A percentile compares a stretch with the other conserved stretches of the same genome.
phyloP scores from a whole-genome alignment of 2,888 invertebrate species.

The Cataglyphis altisquamis region DNA sequence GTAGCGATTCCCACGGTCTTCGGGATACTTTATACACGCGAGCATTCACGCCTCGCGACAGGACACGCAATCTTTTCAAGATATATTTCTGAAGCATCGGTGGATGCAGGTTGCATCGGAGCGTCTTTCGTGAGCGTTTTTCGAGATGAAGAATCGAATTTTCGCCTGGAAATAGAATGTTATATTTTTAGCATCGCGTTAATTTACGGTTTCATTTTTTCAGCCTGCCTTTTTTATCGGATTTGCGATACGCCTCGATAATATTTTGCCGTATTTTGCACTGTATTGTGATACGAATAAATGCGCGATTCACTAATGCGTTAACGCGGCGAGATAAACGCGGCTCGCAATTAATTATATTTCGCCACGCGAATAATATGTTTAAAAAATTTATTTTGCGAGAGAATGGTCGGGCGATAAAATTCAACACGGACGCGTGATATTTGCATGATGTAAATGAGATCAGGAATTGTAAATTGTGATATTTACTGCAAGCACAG shows the following conservation, averaged over 20 bases:
- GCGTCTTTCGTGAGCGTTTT: background rate
- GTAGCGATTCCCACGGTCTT: slow-evolving; percentile 70
- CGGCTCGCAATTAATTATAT: slow-evolving; percentile 31
- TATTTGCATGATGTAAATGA: slow-evolving; percentile 5
- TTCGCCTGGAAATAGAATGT: background rate
- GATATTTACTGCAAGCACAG: background rate
- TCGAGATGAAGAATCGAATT: background rate
- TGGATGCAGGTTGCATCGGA: slow-evolving; percentile 48
- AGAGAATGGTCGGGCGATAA: background rate
- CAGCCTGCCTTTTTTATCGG: background rate
- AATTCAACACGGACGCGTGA: slow-evolving; percentile 12
- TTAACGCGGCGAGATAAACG: slow-evolving; percentile 13
- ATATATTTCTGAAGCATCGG: slow-evolving; percentile 56
- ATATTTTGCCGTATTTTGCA: background rate
- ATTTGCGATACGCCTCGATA: slow-evolving; percentile 8
- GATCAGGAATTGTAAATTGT: background rate
- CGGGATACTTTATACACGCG: slow-evolving; percentile 68
- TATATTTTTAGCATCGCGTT: background rate
- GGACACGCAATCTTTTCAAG: slow-evolving; percentile 67
- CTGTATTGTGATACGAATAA: background rate
- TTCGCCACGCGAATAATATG: slow-evolving; percentile 18
- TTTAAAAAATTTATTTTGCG: slow-evolving; percentile 1
- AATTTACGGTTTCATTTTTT: background rate
- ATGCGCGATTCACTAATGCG: slow-evolving; percentile 7
- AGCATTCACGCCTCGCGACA: slow-evolving; percentile 51